Conservation (phyloP, 2,888 invertebrate genomes). For the Dioctria linearis region DNA sequence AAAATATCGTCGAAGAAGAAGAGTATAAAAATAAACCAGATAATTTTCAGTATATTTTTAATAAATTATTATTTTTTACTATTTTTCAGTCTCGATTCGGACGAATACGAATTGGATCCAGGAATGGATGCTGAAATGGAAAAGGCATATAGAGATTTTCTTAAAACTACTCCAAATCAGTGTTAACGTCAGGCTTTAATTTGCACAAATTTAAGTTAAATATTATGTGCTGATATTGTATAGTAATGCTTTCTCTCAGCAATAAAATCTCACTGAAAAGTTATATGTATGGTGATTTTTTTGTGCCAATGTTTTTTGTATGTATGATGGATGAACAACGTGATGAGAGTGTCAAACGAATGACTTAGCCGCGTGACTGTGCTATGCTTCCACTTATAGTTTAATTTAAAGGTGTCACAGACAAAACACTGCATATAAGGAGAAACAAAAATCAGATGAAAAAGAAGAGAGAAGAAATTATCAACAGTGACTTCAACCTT, state of each 20-base stretch:
- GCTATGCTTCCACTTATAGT: no score
- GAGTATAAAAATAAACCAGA: slow-evolving; percentile 63
- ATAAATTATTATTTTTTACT: neutral
- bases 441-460: no score
- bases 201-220: slow-evolving; percentile 44
- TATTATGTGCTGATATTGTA: slow-evolving; percentile 6
- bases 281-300: neutral
- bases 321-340: no score
- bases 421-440: no score
- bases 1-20: slow-evolving; percentile 69
- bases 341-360: no score
- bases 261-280: slow-evolving; percentile 23
- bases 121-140: slow-evolving; percentile 78
- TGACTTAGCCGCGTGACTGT: no score
- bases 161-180: slow-evolving; percentile 67
- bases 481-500: no score
- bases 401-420: no score
- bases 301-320: no score
- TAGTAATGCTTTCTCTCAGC: slow-evolving; percentile 16
- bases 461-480: no score
- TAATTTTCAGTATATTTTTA: neutral
- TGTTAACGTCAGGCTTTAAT: slow-evolving; percentile 56
- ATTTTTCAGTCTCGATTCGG: slow-evolving; percentile 69
- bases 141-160: slow-evolving; percentile 74
- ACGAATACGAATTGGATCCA: slow-evolving; percentile 73